A percentile compares a stretch with the other conserved stretches of the same genome.
phyloP scores from a whole-genome alignment of 2,888 invertebrate species.

The Drosophila imparisetae region DNA sequence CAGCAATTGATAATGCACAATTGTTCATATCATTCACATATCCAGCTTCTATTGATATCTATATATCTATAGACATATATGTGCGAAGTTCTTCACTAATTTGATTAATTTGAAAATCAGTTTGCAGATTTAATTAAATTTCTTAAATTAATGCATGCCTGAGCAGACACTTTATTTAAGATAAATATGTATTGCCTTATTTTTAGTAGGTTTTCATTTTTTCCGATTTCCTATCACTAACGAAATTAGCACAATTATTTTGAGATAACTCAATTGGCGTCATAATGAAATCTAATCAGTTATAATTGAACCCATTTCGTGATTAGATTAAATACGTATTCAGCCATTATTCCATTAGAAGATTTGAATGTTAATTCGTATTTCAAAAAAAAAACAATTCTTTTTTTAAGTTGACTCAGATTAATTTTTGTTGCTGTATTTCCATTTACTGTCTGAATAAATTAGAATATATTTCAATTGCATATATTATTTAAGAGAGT shows the following conservation, averaged over 20 bases:
- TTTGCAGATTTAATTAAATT: neutral
- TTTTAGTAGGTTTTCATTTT: neutral
- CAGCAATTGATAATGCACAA: conserved; percentile 5
- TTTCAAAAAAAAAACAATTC: neutral
- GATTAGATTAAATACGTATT: neutral
- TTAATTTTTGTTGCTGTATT: neutral
- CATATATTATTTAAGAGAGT: neutral
- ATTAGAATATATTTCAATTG: neutral
- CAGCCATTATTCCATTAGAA: neutral
- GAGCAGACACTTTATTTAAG: neutral
- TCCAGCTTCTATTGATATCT: neutral
- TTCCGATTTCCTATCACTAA: neutral
- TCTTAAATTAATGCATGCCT: neutral
- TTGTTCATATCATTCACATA: neutral
- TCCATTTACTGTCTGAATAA: neutral
- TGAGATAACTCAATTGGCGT: neutral
- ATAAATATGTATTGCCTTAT: neutral
- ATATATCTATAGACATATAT: neutral
- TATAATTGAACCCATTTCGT: neutral
- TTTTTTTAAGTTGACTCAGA: neutral
- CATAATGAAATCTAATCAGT: conserved; percentile 3
- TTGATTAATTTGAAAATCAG: too few species aligned
- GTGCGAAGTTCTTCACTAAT: neutral
- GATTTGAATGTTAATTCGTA: neutral
- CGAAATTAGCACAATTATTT: neutral